phyloP scores from a whole-genome alignment of 2,888 invertebrate genomes.

The Vesta saturnalis region DNA sequence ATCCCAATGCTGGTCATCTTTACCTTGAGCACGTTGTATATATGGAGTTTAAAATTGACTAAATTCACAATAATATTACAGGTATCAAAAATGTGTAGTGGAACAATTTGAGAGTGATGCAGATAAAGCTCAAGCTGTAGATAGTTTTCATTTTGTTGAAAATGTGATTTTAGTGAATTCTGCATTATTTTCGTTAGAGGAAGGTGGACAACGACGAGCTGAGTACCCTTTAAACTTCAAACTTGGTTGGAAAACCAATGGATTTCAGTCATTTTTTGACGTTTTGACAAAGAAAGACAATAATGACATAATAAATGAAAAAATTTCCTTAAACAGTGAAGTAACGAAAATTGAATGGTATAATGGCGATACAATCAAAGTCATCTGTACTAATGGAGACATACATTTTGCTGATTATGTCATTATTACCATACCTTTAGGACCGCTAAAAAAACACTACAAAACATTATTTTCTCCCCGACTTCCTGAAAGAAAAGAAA shows the following conservation, averaged over 20 bases:
- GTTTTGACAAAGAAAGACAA: constrained; percentile 64
- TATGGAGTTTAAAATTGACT: too few relatives aligned
- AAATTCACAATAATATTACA: too few relatives aligned
- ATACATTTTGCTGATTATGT: constrained; percentile 67
- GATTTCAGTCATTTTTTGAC: constrained; percentile 74
- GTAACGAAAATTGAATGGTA: constrained; percentile 40
- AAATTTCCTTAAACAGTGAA: constrained; percentile 41
- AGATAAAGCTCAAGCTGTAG: too few relatives aligned
- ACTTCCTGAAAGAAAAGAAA: constrained; percentile 64
- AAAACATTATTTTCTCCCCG: constrained; percentile 65
- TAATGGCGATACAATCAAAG: constrained; percentile 51
- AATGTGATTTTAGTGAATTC: not conserved
- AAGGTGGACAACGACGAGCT: too few relatives aligned
- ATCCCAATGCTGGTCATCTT: too few relatives aligned
- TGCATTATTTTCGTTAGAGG: constrained; percentile 64
- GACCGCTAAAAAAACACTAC: constrained; percentile 70
- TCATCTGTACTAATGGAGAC: constrained; percentile 64
- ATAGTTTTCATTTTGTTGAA: not conserved
- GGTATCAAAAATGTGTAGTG: too few relatives aligned
- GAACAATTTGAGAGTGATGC: too few relatives aligned
- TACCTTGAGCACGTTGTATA: too few relatives aligned
- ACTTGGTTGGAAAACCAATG: constrained; percentile 78
- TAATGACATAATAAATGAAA: constrained; percentile 30
- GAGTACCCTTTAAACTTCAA: constrained; percentile 70
- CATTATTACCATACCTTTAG: constrained; percentile 73